Conservation (phyloP, 2,888 invertebrate genomes). For the Nezara viridula region DNA sequence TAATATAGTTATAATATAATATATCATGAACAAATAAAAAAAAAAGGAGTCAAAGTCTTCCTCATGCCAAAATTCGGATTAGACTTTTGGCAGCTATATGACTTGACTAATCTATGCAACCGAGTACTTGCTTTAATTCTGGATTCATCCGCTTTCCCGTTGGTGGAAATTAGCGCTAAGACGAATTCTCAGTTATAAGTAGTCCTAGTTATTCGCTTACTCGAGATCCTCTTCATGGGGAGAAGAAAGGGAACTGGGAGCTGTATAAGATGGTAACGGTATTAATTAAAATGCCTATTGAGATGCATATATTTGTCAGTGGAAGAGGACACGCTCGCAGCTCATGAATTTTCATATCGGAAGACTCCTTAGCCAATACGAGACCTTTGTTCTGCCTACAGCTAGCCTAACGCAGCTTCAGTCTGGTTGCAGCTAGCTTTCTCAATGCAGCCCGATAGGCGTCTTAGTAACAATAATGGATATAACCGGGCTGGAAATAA, state of each 20-base stretch:
- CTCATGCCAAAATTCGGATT: no score
- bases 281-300: slow-evolving; percentile 55
- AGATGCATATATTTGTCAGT: slow-evolving; percentile 52
- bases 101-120: neutral
- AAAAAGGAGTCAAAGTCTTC: no score
- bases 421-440: neutral
- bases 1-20: no score
- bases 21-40: no score
- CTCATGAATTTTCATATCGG: slow-evolving; percentile 57
- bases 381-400: neutral
- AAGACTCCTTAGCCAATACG: slow-evolving; percentile 29
- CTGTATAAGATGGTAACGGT: slow-evolving; percentile 51
- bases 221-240: neutral
- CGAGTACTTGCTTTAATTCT: neutral
- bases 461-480: neutral
- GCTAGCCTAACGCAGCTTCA: neutral
- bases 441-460: neutral
- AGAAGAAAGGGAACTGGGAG: slow-evolving; percentile 34
- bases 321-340: neutral
- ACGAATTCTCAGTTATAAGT: neutral
- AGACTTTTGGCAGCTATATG: no score
- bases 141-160: neutral
- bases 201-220: slow-evolving; percentile 2
- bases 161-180: neutral
- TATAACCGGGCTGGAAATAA: neutral